Percentiles rank a stretch among this genome's conserved stretches.
Conservation (phyloP, 1,140 invertebrate genomes). For the Pogonus chalceus region DNA sequence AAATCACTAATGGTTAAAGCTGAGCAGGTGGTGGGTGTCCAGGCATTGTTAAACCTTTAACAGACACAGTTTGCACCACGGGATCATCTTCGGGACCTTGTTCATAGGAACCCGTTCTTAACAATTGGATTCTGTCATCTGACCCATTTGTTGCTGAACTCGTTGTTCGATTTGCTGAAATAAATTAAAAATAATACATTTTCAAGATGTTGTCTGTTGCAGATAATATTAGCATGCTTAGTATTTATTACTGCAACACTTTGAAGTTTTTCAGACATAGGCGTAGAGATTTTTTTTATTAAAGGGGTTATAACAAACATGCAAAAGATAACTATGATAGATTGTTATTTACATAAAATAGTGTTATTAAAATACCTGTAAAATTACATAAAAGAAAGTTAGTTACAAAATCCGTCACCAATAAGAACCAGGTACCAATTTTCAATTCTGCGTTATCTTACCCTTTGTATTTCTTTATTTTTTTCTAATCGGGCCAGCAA, state of each 20-base stretch:
- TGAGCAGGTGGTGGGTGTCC: slow-evolving; percentile 1
- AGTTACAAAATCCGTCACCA: slow-evolving; percentile 1
- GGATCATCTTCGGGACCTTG: slow-evolving; percentile 1
- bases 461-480: slow-evolving; percentile 38
- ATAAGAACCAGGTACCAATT: background rate
- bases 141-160: slow-evolving; percentile 33
- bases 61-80: background rate
- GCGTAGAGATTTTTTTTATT: no score
- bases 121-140: slow-evolving; percentile 28
- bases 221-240: no score
- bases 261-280: no score
- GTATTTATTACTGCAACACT: no score
- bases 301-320: no score
- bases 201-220: background rate
- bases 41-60: background rate
- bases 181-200: background rate
- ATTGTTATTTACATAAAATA: no score
- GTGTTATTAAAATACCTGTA: background rate
- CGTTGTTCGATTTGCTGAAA: slow-evolving; percentile 35
- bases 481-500: slow-evolving; percentile 35
- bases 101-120: slow-evolving; percentile 11
- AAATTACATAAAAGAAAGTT: background rate
- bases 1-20: slow-evolving; percentile 4
- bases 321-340: no score
- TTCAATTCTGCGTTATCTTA: slow-evolving; percentile 27